These are phyloP conservation scores for Siphamia tubifer DNA, from an alignment of 2,113 vertebrate genomes.

Conservation along the genomic window DNA sequence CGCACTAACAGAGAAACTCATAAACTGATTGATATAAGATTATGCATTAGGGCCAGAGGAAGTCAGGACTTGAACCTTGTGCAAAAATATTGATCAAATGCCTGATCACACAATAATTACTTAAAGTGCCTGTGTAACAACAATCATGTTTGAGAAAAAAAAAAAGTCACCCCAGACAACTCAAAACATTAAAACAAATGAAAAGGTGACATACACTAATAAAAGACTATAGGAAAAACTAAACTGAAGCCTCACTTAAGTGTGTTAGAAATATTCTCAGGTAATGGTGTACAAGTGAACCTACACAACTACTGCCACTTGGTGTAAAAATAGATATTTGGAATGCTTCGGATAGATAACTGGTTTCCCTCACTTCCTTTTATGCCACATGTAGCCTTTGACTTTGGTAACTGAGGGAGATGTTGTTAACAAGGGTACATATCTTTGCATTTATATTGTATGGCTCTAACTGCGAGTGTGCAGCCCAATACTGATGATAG, in stretches of 20 bases:
- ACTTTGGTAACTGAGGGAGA: constrained; percentile 70
- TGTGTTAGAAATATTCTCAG: constrained; percentile 39
- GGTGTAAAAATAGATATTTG: constrained; percentile 48
- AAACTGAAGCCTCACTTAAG: constrained; percentile 4
- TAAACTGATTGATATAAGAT: not conserved
- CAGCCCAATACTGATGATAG: constrained; percentile 67
- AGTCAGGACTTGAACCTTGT: constrained; percentile 43
- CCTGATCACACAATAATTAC: constrained; percentile 51
- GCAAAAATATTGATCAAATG: constrained; percentile 65
- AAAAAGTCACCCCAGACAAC: constrained; percentile 20
- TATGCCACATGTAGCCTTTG: constrained; percentile 28
- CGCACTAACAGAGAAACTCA: not conserved
- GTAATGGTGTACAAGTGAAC: constrained; percentile 18
- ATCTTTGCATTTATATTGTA: constrained; percentile 41
- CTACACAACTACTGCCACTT: constrained; percentile 18
- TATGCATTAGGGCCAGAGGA: not conserved
- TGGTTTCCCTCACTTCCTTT: constrained; percentile 72
- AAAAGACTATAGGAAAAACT: constrained; percentile 21
- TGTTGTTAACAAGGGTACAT: constrained; percentile 45
- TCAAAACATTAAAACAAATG: constrained; percentile 17
- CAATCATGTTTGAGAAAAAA: constrained; percentile 46
- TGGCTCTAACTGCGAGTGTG: constrained; percentile 32
- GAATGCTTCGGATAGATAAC: constrained; percentile 55
- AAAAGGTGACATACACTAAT: constrained; percentile 10
- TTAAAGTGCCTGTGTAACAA: constrained; percentile 80